phyloP scores from a whole-genome alignment of 1,140 invertebrate species.

The Polypedilum vanderplanki region DNA sequence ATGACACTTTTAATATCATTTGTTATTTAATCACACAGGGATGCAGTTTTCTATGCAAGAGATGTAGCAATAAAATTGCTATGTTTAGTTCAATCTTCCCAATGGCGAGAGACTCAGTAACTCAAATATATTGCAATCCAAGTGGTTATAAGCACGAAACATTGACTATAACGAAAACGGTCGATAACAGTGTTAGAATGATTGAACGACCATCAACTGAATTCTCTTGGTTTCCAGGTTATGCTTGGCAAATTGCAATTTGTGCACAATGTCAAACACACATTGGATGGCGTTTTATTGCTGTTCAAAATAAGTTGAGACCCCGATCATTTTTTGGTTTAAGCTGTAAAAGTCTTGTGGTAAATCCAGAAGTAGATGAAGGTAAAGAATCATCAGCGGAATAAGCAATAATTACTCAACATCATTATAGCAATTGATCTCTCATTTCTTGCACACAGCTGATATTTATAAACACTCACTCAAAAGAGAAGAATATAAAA shows the following conservation, averaged over 20 bases:
- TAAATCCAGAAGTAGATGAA: background rate
- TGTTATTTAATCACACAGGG: slow-evolving; percentile 45
- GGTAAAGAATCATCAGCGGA: background rate
- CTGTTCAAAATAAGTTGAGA: slow-evolving; percentile 48
- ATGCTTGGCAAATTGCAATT: slow-evolving; percentile 66
- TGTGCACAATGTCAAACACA: slow-evolving; percentile 61
- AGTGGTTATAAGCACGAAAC: slow-evolving; percentile 74
- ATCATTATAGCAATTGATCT: too few relatives aligned
- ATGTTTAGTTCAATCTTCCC: slow-evolving; percentile 66
- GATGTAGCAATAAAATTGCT: slow-evolving; percentile 56
- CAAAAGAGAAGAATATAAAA: too few relatives aligned
- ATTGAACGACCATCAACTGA: slow-evolving; percentile 54
- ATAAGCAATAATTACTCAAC: too few relatives aligned
- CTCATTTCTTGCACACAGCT: too few relatives aligned
- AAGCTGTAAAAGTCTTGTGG: slow-evolving; percentile 42
- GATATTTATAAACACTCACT: too few relatives aligned
- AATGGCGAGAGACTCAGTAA: slow-evolving; percentile 73
- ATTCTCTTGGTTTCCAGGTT: slow-evolving; percentile 83
- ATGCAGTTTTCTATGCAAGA: slow-evolving; percentile 56
- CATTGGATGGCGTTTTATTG: slow-evolving; percentile 74
- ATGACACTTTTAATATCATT: background rate
- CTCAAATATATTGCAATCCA: slow-evolving; percentile 76
- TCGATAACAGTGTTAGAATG: slow-evolving; percentile 49
- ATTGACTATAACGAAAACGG: slow-evolving; percentile 60
- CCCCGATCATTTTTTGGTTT: slow-evolving; percentile 68